Percentiles rank a stretch among this genome's conserved stretches.
These are phyloP conservation scores for Drosophila ogumai DNA, from an alignment of 1,140 invertebrate species.

Conservation along the genomic window DNA sequence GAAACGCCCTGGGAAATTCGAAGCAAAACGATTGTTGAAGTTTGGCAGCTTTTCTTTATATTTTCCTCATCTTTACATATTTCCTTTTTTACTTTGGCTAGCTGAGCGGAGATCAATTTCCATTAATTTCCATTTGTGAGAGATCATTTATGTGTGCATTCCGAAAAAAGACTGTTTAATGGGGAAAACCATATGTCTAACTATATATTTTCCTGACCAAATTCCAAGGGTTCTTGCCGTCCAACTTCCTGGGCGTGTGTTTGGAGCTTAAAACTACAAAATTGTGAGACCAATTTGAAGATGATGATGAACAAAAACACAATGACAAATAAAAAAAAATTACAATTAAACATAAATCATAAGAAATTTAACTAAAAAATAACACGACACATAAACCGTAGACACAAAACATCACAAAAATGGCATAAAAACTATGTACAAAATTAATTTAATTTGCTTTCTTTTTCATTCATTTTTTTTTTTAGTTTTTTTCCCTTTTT, in stretches of 20 bases:
- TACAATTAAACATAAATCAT: conserved; percentile 61
- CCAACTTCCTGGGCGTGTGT: conserved; percentile 49
- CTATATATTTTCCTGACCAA: conserved; percentile 4
- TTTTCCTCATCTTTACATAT: not conserved
- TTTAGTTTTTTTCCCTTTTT: conserved; percentile 42
- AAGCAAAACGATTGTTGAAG: conserved; percentile 46
- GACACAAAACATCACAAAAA: conserved; percentile 78
- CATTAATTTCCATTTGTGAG: conserved; percentile 70
- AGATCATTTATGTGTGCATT: conserved; percentile 72
- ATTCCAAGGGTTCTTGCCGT: conserved; percentile 42
- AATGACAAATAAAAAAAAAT: conserved; percentile 64
- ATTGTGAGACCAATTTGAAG: conserved; percentile 82
- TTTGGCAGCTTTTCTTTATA: conserved; percentile 14
- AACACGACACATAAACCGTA: conserved; percentile 64
- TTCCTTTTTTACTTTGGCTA: conserved; percentile 66
- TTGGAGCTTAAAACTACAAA: conserved; percentile 58
- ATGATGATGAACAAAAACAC: conserved; percentile 54
- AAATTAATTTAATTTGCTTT: conserved; percentile 35
- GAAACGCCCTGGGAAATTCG: conserved; percentile 66
- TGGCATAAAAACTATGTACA: conserved; percentile 76
- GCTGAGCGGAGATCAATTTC: conserved; percentile 73
- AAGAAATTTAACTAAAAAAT: conserved; percentile 80
- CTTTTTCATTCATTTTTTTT: conserved; percentile 11
- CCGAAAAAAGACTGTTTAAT: conserved; percentile 48
- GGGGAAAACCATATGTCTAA: conserved; percentile 30